Conservation (phyloP, 2,797 vertebrate genomes). For the Adelosebastes latens region DNA sequence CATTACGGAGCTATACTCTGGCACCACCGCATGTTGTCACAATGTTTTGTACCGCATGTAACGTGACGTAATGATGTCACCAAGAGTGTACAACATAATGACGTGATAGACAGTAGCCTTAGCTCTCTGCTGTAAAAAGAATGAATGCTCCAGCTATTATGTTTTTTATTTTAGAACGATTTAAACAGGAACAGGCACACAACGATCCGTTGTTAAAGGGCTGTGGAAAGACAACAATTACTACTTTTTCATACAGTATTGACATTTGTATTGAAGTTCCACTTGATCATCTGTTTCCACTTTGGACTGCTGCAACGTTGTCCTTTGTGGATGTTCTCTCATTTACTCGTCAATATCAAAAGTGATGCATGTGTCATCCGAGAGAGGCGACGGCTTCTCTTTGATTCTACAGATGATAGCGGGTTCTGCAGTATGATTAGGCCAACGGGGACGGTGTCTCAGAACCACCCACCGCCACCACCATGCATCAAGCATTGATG, state of each 20-base stretch:
- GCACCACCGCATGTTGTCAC: too few species aligned
- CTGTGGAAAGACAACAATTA: neutral
- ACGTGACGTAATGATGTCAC: neutral
- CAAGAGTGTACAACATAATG: neutral
- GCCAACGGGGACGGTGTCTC: constrained; percentile 47
- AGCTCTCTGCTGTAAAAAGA: neutral
- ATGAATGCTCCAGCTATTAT: neutral
- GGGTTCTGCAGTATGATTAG: constrained; percentile 54
- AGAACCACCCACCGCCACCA: constrained; percentile 50
- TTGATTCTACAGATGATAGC: constrained; percentile 52
- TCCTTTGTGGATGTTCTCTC: constrained; percentile 35
- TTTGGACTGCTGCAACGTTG: constrained; percentile 17
- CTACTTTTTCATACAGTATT: neutral
- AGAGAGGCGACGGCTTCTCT: constrained; percentile 20
- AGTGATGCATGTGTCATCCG: constrained; percentile 35
- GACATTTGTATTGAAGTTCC: constrained; percentile 4
- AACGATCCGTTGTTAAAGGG: neutral
- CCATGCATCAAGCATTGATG: constrained; percentile 37
- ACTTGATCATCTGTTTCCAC: constrained; percentile 38
- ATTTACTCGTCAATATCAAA: constrained; percentile 51
- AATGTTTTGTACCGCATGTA: too few species aligned
- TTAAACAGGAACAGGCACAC: neutral
- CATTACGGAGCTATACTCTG: too few species aligned
- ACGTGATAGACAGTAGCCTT: neutral
- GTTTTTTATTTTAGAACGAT: neutral